Evolutionary conservation across 2,113 vertebrate species (phyloP).

Genomic region (Henicopernis longicauda): DNA sequence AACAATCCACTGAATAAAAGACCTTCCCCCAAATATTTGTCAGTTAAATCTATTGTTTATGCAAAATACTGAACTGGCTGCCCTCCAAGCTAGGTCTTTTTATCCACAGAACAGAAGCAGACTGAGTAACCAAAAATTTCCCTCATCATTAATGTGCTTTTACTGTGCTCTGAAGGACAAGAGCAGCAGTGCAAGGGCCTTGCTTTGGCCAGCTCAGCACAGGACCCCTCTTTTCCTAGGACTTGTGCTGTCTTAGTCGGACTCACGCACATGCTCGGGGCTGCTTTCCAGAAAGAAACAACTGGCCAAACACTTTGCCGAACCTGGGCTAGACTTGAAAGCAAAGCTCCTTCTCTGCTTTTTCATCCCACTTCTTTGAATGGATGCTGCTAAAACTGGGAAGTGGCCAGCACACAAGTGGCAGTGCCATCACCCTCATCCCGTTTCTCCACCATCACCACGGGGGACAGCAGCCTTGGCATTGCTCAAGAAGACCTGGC

Average conservation of each 20-base stretch:
- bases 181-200: not conserved
- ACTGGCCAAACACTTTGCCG: not conserved
- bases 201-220: not conserved
- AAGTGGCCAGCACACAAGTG: not conserved
- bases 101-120: not conserved
- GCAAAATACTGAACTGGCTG: not conserved
- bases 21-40: not conserved
- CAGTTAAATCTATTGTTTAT: not conserved
- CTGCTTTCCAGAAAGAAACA: not conserved
- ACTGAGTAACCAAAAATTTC: not conserved
- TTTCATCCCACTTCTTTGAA: not conserved
- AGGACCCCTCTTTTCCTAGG: not conserved
- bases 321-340: not conserved
- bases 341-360: not conserved
- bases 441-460: not conserved
- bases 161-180: not conserved
- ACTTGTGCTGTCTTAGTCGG: not conserved
- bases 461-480: not conserved
- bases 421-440: not conserved
- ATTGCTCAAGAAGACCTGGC: not conserved
- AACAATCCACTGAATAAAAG: not conserved
- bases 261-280: accelerated
- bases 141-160: not conserved
- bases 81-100: not conserved
- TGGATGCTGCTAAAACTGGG: not conserved